Evolutionary conservation across 2,888 invertebrate genomes (phyloP), one percentile per base, ranked within the genome.

Genomic region (Therioaphis trifolii): DNA sequence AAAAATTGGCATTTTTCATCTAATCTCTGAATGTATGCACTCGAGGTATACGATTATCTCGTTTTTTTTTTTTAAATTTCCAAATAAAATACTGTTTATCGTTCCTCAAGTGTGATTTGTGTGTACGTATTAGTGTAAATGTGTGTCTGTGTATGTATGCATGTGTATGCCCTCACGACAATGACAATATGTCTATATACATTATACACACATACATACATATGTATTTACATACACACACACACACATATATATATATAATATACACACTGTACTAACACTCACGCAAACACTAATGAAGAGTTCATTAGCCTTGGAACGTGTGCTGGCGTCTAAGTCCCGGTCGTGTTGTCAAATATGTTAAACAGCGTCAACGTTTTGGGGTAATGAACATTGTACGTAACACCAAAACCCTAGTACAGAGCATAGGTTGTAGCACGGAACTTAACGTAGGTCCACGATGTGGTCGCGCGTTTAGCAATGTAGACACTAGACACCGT

Each of bases 281-380:
- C 35, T 35, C 35, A 35, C 7, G 7, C 35, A 35, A 3, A 5
- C 35, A 35, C 35, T 35, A 46, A 61, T 63, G 76, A 68, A 66
- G 78, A 79, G 79, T 79, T 79, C 79, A 79, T 79, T 71, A 79
- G 69, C 79, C 79, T 79, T 71, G 79, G 71, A 69, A 79, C 69
- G 79, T 69, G 61, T 27, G 52, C 43, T 15, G 52, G 35, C 52
- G 40, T 72, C 58, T 58, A 58, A 58, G 58, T 58, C 46, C 58
- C 21, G 58, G 21, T 21, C 58, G 21, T 11, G 24, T 58, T 11
- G 58, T 24, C 58, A 21, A 35, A 5, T 35, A 35, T 35, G 35
- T 35, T 5, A 35, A 35, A 35, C 7, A 35, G 35, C 35, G 35
- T 35, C 35, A 35, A 35, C 3, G 35, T 35, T 35, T 35, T 35